Base-by-base conservation (phyloP, 2,797 vertebrate species). In the Pelochelys cantorii region DNA sequence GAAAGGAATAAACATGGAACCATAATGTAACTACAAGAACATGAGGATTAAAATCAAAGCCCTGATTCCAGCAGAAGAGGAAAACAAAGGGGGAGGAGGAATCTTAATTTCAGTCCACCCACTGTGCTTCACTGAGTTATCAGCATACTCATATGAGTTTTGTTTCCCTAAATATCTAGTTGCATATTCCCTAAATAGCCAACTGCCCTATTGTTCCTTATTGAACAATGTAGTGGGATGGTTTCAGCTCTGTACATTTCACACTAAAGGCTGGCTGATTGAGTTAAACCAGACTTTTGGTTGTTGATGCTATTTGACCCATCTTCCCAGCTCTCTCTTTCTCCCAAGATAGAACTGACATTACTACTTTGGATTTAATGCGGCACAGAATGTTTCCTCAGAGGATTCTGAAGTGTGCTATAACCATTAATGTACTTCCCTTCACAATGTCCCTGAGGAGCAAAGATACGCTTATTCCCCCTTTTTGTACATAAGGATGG, bases 401-500 rank as follows among this genome's bases (percentile, higher is more conserved):
- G 82, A 1, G 0, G 31, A 93, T 92, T 93, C 95, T 25, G 78
- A 88, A 95, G 81, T 88, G 87, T 90, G 88, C 94, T 82, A 62
- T 68, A 93, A 84, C 86, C 93, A 94, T 86, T 92, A 93, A 95
- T 88, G 86, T 65, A 87, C 77, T 95, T 88, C 93, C 79, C 89
- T 90, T 95, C 94, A 84, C 74, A 88, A 93, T 94, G 20, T 89
- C 84, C 85, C 55, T 93, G 42, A 8, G 20, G 25, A 59, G 42
- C 12, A 14, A 54, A n/a, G 54, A 42, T 27, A 15, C 53, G 65
- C 29, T 48, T 34, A 53, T 34, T 81, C 78, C 12, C 31, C 34
- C 56, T 92, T 91, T 83, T 90, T 85, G 84, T 82, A 88, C 75
- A 57, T 42, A 88, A 80, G 37, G 53, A 91, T 15, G 91, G 83